Evolutionary conservation across 2,888 invertebrate species (phyloP), one percentile per base, ranked within the genome.

Genomic region (Cotesia congregata): DNA sequence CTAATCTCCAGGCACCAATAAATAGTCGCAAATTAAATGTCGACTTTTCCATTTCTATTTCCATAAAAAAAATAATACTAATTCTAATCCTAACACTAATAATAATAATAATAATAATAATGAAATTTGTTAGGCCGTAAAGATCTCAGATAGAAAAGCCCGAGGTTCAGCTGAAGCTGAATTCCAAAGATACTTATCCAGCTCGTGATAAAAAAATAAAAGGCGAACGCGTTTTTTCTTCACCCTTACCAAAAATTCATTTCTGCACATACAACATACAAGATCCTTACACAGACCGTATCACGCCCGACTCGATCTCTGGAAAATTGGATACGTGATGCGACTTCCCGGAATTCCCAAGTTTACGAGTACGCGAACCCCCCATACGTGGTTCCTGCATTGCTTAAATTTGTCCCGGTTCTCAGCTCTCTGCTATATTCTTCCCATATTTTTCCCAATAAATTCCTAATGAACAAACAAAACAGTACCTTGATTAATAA

Each of bases 241-340:
- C 50, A 50, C 50, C 50, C 50, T 50, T 50, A 12, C 50, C 50
- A 12, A 50, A 50, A 50, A 50, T 50, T 50, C 68, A 69, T 15
- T 41, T 68, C 39, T 15, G 41, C 17, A 30, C 30, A 30, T 30
- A 30, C 60, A 60, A 30, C 30, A 50, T 50, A 50, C 50, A 50
- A 50, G 50, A 50, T 50, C 50, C 50, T 50, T 50, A 50, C 20
- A 64, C 20, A 64, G 20, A 20, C 20, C 20, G 7, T 20, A 20
- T 64, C 64, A 84, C 83, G 83, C 81, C 76, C 79, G 81, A 84
- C 84, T 88, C 76, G 87, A 88, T 86, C 86, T 86, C 85, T 82
- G 84, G 87, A 88, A 88, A 88, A 88, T 88, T 88, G 87, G 88
- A 88, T 87, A 87, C 88, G 87, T 87, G 87, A 87, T 88, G 85